These are phyloP conservation scores for Atlantisia rogersi DNA, from an alignment of 2,113 vertebrate genomes.

Conservation along the genomic window DNA sequence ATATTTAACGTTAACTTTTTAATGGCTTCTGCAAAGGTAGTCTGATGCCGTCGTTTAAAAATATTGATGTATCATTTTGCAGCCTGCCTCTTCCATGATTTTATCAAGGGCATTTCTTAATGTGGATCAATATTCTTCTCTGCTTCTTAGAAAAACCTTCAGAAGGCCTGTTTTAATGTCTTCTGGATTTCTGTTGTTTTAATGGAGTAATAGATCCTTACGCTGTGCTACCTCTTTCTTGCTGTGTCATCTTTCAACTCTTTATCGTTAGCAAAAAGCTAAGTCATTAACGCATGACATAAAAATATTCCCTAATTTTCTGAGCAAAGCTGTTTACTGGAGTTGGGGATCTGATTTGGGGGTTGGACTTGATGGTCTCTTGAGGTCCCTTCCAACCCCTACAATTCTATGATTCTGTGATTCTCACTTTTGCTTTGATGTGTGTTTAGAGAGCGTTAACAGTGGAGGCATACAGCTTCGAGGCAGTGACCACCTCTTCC, in stretches of 20 bases:
- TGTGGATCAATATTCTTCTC: not conserved
- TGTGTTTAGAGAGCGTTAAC: not conserved
- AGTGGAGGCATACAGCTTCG: not conserved
- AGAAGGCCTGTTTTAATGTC: not conserved
- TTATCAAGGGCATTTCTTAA: not conserved
- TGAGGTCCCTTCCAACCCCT: no score
- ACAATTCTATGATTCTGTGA: not conserved
- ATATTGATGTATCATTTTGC: not conserved
- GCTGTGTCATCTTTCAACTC: not conserved
- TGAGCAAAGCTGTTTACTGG: not conserved
- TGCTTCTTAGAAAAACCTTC: not conserved
- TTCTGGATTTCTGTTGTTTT: not conserved
- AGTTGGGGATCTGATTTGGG: not conserved
- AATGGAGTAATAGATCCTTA: not conserved
- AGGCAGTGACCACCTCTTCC: not conserved
- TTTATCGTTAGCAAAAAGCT: not conserved
- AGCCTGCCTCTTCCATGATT: not conserved
- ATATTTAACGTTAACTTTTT: not conserved
- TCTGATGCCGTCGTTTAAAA: not conserved
- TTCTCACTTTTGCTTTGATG: not conserved
- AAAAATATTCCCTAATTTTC: not conserved
- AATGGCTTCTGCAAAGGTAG: not conserved
- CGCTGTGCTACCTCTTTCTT: not conserved
- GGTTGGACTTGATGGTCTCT: no score
- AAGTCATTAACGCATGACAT: not conserved